A percentile compares a stretch with the other conserved stretches of the same genome.
Conservation (phyloP, 2,888 invertebrate genomes). For the Augochlorella aurata region DNA sequence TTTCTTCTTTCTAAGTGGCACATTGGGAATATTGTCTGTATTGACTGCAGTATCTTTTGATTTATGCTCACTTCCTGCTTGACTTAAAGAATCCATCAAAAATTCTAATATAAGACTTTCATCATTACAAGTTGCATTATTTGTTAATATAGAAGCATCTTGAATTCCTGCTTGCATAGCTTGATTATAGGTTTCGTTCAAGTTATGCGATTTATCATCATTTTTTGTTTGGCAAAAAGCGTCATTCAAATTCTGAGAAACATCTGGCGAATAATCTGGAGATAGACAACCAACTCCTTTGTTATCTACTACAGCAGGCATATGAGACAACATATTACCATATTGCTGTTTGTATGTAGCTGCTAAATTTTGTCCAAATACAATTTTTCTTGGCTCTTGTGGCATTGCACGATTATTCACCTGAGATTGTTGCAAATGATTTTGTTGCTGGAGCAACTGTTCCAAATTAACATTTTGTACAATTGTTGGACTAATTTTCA, state of each 20-base stretch:
- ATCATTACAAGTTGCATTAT: constrained; percentile 80
- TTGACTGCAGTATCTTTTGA: constrained; percentile 74
- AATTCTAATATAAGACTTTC: constrained; percentile 79
- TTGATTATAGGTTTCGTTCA: constrained; percentile 76
- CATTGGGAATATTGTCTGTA: constrained; percentile 74
- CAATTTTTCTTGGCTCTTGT: constrained; percentile 75
- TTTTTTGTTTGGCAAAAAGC: constrained; percentile 74
- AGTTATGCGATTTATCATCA: constrained; percentile 68
- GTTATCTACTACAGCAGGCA: constrained; percentile 38
- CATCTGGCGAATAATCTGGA: constrained; percentile 74
- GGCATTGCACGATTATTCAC: constrained; percentile 75
- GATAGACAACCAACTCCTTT: constrained; percentile 68
- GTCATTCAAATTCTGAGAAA: constrained; percentile 77
- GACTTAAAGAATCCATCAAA: constrained; percentile 74
- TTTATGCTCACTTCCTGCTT: constrained; percentile 74
- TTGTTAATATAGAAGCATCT: constrained; percentile 76
- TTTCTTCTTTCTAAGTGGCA: constrained; percentile 78
- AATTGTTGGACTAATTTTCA: constrained; percentile 51
- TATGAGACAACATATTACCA: constrained; percentile 51
- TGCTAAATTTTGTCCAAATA: constrained; percentile 70
- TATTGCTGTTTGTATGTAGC: constrained; percentile 67
- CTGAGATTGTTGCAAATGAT: constrained; percentile 71
- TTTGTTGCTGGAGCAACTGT: constrained; percentile 72
- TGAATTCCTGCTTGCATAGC: constrained; percentile 54
- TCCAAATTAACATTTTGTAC: constrained; percentile 68